These are phyloP conservation scores for Poliocrania exsul DNA, from an alignment of 2,797 vertebrate species.

Conservation along the genomic window DNA sequence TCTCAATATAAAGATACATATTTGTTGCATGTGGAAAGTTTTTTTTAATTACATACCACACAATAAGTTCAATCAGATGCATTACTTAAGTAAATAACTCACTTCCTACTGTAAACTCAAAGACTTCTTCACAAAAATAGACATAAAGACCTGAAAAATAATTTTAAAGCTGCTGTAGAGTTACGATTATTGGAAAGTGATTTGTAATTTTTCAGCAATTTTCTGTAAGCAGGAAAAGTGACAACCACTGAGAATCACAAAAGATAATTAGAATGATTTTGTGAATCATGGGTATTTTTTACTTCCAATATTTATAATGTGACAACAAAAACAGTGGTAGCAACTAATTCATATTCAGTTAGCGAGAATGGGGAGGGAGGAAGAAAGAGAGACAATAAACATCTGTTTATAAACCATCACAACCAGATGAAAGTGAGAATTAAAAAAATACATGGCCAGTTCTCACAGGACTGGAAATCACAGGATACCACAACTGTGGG, in stretches of 20 bases:
- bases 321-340: background rate
- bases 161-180: background rate
- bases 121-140: background rate
- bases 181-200: background rate
- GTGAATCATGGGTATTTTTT: background rate
- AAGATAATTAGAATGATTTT: background rate
- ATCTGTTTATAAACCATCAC: slow-evolving; percentile 6
- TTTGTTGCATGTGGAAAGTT: background rate
- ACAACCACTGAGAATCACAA: background rate
- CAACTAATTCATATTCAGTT: background rate
- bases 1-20: background rate
- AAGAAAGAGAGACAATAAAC: slow-evolving; percentile 4
- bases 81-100: background rate
- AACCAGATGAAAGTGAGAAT: slow-evolving; percentile 36
- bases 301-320: background rate
- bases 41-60: slow-evolving; percentile 18
- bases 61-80: slow-evolving; percentile 7
- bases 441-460: slow-evolving; percentile 8
- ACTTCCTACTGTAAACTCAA: background rate
- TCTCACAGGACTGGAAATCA: slow-evolving; percentile 35
- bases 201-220: background rate
- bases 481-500: background rate
- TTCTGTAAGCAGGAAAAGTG: background rate
- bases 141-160: background rate
- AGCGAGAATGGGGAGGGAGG: background rate